Base-by-base conservation (phyloP, 2,888 invertebrate species). In the Gastrophysa polygoni region DNA sequence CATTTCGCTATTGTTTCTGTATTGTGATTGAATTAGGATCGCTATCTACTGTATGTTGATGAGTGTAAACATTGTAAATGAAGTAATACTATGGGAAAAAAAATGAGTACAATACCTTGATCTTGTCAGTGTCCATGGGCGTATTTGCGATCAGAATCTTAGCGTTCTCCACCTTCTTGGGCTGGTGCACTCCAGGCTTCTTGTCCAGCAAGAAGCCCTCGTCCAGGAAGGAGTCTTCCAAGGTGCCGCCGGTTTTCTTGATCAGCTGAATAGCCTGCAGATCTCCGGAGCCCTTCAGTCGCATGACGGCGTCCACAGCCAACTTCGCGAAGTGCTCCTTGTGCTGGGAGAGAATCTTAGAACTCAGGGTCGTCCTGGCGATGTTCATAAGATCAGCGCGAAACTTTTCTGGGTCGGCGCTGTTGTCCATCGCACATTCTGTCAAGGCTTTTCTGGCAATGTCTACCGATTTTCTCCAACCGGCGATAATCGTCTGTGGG, bases 71-170 rank as follows among this genome's bases (percentile, higher is more conserved):
- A n/a, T n/a, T n/a, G n/a, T n/a, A n/a, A n/a, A n/a, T n/a, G n/a
- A n/a, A n/a, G n/a, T n/a, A n/a, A n/a, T n/a, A n/a, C n/a, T n/a
- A n/a, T n/a, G n/a, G n/a, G n/a, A n/a, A n/a, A n/a, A n/a, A n/a
- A n/a, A n/a, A n/a, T n/a, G n/a, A n/a, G n/a, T n/a, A n/a, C n/a
- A n/a, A n/a, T n/a, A n/a, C 91, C 85, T 99, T 98, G 71, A 99
- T 97, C 84, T 99, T 99, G 79, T 99, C 99, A 0, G 98, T 96
- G 83, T 99, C 99, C 99, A 99, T 99, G 0, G 99, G 96, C 8
- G 99, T 99, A 81, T 99, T 99, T 10, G 98, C 98, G 74, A 99
- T 95, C 20, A 99, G 87, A 77, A 99, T 98, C 78, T 90, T 92
- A 1, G 98, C 98, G 77, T 99, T 97, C 78, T 96, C 95, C 70